phyloP scores from a whole-genome alignment of 2,797 vertebrate genomes.

The Halcyon leucocephala region DNA sequence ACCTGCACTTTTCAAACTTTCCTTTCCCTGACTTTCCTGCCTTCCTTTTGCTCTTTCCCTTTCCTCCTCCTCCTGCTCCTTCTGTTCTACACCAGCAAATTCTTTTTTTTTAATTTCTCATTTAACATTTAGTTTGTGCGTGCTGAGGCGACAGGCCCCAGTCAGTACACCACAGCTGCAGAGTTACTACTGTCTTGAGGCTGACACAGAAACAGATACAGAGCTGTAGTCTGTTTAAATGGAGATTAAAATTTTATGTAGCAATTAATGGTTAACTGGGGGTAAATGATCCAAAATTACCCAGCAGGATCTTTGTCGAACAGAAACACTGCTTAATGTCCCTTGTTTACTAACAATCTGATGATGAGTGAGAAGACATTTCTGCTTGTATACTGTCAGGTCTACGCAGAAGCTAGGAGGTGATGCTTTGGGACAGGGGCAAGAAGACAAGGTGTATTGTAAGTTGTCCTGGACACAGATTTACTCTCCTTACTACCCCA shows the following conservation, averaged over 20 bases:
- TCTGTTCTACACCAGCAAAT: background rate
- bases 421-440: background rate
- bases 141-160: background rate
- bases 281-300: slow-evolving; percentile 68
- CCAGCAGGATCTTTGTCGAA: slow-evolving; percentile 57
- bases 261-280: slow-evolving; percentile 72
- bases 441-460: background rate
- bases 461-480: background rate
- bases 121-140: background rate
- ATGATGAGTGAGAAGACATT: slow-evolving; percentile 24
- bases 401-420: background rate
- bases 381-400: background rate
- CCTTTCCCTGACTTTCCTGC: background rate
- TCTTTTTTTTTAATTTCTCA: background rate
- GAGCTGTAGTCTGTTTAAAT: slow-evolving; percentile 59
- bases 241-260: slow-evolving; percentile 72
- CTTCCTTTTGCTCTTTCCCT: background rate
- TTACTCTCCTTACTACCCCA: background rate
- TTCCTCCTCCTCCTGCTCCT: background rate
- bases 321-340: slow-evolving; percentile 51
- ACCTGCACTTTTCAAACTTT: background rate
- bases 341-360: slow-evolving; percentile 52
- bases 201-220: slow-evolving; percentile 43
- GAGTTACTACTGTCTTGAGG: slow-evolving; percentile 66
- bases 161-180: slow-evolving; percentile 50